These are phyloP conservation scores for Eilema sororculum DNA, from an alignment of 2,888 invertebrate genomes.

Conservation along the genomic window DNA sequence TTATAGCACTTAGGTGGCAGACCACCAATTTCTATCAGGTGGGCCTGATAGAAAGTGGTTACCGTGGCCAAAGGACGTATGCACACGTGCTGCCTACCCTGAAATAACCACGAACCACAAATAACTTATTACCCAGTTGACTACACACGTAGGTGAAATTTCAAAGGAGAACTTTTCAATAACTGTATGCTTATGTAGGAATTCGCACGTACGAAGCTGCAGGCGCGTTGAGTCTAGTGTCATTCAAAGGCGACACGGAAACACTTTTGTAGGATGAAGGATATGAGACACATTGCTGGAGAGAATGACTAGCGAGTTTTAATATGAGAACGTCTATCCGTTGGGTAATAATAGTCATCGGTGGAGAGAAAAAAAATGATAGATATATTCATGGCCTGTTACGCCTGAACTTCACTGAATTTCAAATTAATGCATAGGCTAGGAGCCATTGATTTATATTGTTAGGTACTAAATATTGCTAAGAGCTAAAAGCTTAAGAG, in stretches of 20 bases:
- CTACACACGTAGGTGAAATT: neutral
- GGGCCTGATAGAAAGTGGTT: too few relatives aligned
- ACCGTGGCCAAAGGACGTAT: too few relatives aligned
- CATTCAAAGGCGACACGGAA: slow-evolving; percentile 25
- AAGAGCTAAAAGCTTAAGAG: too few relatives aligned
- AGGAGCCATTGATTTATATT: too few relatives aligned
- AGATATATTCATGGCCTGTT: neutral
- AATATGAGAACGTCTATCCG: neutral
- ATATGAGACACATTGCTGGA: slow-evolving; percentile 13
- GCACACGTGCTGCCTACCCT: too few relatives aligned
- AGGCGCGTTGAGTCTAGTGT: slow-evolving; percentile 44
- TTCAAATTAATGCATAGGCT: too few relatives aligned
- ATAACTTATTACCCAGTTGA: too few relatives aligned
- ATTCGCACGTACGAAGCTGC: slow-evolving; percentile 50
- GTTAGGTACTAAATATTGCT: too few relatives aligned
- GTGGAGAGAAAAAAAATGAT: neutral
- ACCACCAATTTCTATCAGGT: too few relatives aligned
- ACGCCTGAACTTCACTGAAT: neutral
- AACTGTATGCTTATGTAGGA: slow-evolving; percentile 33
- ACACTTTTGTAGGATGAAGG: slow-evolving; percentile 27
- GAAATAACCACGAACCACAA: too few relatives aligned
- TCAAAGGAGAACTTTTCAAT: slow-evolving; percentile 20
- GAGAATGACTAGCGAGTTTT: neutral
- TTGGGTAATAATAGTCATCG: neutral
- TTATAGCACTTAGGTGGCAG: too few relatives aligned